Evolutionary conservation across 2,888 invertebrate genomes (phyloP).

Genomic region (Parnassius orleans): DNA sequence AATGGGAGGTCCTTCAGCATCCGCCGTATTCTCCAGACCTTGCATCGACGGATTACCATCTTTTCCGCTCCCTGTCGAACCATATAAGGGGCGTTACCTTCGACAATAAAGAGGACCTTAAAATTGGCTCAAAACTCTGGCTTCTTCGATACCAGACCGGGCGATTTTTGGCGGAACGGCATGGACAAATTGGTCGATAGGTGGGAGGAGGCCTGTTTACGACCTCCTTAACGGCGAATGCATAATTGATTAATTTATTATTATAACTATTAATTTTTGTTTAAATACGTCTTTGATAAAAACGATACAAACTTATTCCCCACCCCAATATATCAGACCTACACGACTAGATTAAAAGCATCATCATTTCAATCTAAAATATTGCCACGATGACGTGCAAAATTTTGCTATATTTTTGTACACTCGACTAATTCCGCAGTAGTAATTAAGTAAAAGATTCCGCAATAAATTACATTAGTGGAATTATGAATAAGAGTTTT

Average conservation of each 20-base stretch:
- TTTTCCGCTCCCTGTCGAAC: not conserved
- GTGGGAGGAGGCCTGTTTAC: not conserved
- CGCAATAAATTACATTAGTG: too few relatives aligned
- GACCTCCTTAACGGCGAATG: slow-evolving; percentile 4
- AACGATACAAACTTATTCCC: too few relatives aligned
- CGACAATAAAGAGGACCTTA: slow-evolving; percentile 1
- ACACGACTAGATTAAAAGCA: too few relatives aligned
- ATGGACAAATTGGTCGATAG: slow-evolving; percentile 1
- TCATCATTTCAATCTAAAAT: too few relatives aligned
- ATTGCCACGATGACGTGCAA: too few relatives aligned
- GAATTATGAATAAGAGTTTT: too few relatives aligned
- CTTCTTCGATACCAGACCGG: slow-evolving; percentile 3
- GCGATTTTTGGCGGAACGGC: slow-evolving; percentile 2
- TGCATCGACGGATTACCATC: slow-evolving; percentile 1
- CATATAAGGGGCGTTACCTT: slow-evolving; percentile 1
- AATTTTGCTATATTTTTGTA: too few relatives aligned
- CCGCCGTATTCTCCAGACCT: not conserved
- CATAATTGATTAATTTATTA: slow-evolving; percentile 8
- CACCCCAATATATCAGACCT: too few relatives aligned
- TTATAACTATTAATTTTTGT: slow-evolving; percentile 1
- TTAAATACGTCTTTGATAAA: too few relatives aligned
- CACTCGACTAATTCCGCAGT: too few relatives aligned
- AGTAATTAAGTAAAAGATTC: too few relatives aligned
- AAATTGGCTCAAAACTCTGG: slow-evolving; percentile 6
- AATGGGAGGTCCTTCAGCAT: not conserved